Evolutionary conservation across 2,888 invertebrate species (phyloP).

Genomic region (Platycheirus albimanus): DNA sequence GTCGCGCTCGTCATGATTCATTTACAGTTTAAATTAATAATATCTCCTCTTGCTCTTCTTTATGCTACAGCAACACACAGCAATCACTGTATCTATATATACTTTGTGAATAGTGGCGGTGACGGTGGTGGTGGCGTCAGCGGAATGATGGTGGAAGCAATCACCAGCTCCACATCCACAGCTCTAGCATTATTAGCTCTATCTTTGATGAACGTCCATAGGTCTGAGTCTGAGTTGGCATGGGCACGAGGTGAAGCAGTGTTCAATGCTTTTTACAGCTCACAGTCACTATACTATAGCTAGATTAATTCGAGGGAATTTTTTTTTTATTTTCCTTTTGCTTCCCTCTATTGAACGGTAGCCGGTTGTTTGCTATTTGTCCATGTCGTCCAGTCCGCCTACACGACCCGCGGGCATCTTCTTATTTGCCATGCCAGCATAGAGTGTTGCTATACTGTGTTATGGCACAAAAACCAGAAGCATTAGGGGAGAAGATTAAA

Average conservation of each 20-base stretch:
- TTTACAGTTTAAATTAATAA: constrained; percentile 73
- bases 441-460: neutral
- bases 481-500: constrained; percentile 67
- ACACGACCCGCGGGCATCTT: constrained; percentile 36
- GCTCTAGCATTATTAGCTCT: constrained; percentile 38
- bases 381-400: constrained; percentile 53
- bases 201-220: constrained; percentile 70
- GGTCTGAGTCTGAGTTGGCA: constrained; percentile 1
- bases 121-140: too few relatives aligned
- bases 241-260: constrained; percentile 30
- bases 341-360: constrained; percentile 54
- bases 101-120: neutral
- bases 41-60: constrained; percentile 65
- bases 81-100: constrained; percentile 39
- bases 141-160: constrained; percentile 5
- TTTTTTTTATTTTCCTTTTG: neutral
- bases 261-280: constrained; percentile 57
- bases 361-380: constrained; percentile 30
- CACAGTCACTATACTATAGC: constrained; percentile 53
- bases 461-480: constrained; percentile 7
- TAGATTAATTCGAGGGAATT: constrained; percentile 65
- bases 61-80: constrained; percentile 35
- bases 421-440: constrained; percentile 17
- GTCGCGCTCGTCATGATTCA: constrained; percentile 68
- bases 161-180: constrained; percentile 25